Evolutionary conservation across 2,888 invertebrate genomes (phyloP).

Genomic region (Plebejus melissa): DNA sequence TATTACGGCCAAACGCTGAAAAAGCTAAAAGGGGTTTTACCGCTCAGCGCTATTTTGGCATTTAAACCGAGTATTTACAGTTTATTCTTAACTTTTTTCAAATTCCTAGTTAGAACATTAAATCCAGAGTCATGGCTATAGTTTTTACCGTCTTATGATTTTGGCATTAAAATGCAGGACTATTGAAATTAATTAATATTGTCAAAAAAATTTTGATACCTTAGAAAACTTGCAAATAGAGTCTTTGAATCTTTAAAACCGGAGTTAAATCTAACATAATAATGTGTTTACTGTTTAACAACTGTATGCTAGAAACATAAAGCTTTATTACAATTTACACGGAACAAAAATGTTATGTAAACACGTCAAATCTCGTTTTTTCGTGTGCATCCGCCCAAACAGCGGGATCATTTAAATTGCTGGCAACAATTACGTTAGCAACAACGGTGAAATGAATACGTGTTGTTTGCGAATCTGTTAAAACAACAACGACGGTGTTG

Average conservation of each 20-base stretch:
- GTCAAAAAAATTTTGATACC: no score
- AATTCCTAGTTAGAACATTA: neutral
- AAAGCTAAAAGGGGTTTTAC: neutral
- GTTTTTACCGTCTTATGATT: no score
- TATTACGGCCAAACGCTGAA: neutral
- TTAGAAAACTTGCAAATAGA: no score
- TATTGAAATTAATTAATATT: no score
- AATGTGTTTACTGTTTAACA: neutral
- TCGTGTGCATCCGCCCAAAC: neutral
- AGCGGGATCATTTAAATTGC: conserved; percentile 14
- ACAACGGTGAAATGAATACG: conserved; percentile 22
- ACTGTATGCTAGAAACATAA: neutral
- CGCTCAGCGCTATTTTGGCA: neutral
- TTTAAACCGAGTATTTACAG: neutral
- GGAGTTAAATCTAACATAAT: neutral
- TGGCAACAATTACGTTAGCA: conserved; percentile 20
- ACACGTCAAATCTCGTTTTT: neutral
- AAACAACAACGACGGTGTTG: conserved; percentile 11
- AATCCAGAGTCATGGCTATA: no score
- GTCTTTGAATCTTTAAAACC: no score
- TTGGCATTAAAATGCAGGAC: no score
- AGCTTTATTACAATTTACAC: conserved; percentile 10
- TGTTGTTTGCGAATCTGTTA: conserved; percentile 17
- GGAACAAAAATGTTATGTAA: neutral
- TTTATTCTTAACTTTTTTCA: neutral